Base-by-base conservation (phyloP, 2,888 invertebrate genomes). In the Odontocerum albicorne region DNA sequence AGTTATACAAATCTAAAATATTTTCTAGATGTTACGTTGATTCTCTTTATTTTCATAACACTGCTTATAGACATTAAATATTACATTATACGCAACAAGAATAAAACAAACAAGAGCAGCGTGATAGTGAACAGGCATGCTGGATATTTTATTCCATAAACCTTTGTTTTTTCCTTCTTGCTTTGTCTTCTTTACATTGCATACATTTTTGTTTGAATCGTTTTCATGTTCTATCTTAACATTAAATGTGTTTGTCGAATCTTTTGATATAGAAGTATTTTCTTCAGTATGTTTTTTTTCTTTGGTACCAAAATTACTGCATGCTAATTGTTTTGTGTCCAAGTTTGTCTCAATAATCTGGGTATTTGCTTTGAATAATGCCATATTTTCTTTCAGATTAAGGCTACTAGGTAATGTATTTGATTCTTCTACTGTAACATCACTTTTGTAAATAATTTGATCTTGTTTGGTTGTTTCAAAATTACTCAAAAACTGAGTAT, bases 41-140 rank as follows among this genome's bases (percentile, higher is more conserved):
- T n/a, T n/a, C n/a, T n/a, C n/a, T n/a, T n/a, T n/a, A n/a, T n/a
- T 4, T 38, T 40, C 17, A 2, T 3, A 20, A 42, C 46, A 51
- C 45, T 75, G 71, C 68, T 77, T 77, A 67, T 74, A 69, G 64
- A 77, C 75, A 65, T 77, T 77, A 70, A 73, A 73, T 64, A 74
- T 66, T 65, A 78, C 70, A 69, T 78, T 78, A 72, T 77, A 78
- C 70, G 76, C 70, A 71, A 78, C 75, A 68, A 78, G 71, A 64
- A 77, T 66, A 65, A 76, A 70, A 72, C 78, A 78, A 64, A 78
- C 62, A 65, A 78, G 73, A 60, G 72, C 72, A 64, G 78, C 77
- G 65, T 77, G 77, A 69, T 78, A 78, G 69, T 78, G 78, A 67
- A 74, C 70, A 60, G 77, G 78, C 74, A 77, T 72, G 63, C 74